Conservation (phyloP, 2,113 vertebrate species). For the Dasyurus viverrinus region DNA sequence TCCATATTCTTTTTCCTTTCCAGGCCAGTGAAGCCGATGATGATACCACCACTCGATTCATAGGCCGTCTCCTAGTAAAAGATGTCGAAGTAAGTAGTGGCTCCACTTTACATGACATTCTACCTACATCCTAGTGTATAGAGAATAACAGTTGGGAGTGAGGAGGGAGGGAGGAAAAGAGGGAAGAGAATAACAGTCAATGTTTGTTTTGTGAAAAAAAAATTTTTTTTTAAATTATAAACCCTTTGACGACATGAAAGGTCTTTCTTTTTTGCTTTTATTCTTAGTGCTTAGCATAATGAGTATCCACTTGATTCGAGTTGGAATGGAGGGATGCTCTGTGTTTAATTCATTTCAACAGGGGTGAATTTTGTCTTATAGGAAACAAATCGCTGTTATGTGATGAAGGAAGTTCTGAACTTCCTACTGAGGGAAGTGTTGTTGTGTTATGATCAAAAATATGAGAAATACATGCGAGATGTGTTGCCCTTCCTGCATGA, state of each 20-base stretch:
- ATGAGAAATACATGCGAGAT: slow-evolving; percentile 68
- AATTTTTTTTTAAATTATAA: not conserved
- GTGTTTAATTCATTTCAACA: not conserved
- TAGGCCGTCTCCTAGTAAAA: slow-evolving; percentile 76
- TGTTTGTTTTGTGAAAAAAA: not conserved
- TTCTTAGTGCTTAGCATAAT: not conserved
- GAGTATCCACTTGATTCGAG: not conserved
- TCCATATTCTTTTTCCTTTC: slow-evolving; percentile 55
- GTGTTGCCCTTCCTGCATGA: slow-evolving; percentile 81
- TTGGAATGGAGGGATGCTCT: not conserved
- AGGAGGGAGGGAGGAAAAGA: too few relatives aligned
- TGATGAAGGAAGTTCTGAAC: slow-evolving; percentile 84
- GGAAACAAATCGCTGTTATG: slow-evolving; percentile 83
- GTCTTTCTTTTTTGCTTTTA: not conserved
- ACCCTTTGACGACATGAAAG: not conserved
- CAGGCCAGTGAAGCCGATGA: slow-evolving; percentile 74
- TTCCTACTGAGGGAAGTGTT: slow-evolving; percentile 82
- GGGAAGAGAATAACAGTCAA: not conserved
- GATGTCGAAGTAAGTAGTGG: slow-evolving; percentile 78
- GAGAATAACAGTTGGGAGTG: not conserved
- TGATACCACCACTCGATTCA: slow-evolving; percentile 82
- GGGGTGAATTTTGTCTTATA: slow-evolving; percentile 53
- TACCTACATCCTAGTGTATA: not conserved
- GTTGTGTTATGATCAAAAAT: slow-evolving; percentile 40
- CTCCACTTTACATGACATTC: not conserved